These are phyloP conservation scores for Nomada fucata DNA, from an alignment of 2,888 invertebrate genomes.

Conservation along the genomic window DNA sequence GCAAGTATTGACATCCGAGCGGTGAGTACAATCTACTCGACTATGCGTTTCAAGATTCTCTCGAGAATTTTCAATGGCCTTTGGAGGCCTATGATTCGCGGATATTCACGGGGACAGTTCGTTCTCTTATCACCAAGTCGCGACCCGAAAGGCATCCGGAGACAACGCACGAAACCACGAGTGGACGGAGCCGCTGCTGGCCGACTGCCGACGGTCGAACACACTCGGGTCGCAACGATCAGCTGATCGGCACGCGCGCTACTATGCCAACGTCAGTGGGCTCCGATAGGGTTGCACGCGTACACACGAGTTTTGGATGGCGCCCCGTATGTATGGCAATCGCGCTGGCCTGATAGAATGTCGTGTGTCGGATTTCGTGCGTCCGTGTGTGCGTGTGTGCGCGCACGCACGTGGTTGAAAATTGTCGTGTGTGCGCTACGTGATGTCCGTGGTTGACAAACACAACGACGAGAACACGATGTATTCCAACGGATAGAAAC, in stretches of 20 bases:
- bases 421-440: conserved; percentile 19
- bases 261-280: conserved; percentile 72
- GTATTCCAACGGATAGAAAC: conserved; percentile 3
- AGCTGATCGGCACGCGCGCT: conserved; percentile 83
- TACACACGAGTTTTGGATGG: conserved; percentile 55
- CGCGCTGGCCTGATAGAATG: conserved; percentile 27
- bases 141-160: conserved; percentile 42
- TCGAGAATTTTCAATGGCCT: neutral
- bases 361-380: conserved; percentile 31
- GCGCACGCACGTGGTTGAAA: conserved; percentile 52
- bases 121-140: conserved; percentile 22
- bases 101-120: conserved; percentile 19
- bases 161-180: conserved; percentile 51
- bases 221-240: conserved; percentile 72
- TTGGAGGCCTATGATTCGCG: neutral
- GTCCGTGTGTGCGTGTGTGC: conserved; percentile 13
- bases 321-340: conserved; percentile 45
- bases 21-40: conserved; percentile 12
- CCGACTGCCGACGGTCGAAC: conserved; percentile 70
- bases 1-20: neutral
- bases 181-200: conserved; percentile 68
- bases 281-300: conserved; percentile 59
- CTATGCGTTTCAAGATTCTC: neutral
- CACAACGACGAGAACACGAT: conserved; percentile 21
- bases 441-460: conserved; percentile 28